Evolutionary conservation across 2,888 invertebrate species (phyloP).

Genomic region (Sialis fuliginosa): DNA sequence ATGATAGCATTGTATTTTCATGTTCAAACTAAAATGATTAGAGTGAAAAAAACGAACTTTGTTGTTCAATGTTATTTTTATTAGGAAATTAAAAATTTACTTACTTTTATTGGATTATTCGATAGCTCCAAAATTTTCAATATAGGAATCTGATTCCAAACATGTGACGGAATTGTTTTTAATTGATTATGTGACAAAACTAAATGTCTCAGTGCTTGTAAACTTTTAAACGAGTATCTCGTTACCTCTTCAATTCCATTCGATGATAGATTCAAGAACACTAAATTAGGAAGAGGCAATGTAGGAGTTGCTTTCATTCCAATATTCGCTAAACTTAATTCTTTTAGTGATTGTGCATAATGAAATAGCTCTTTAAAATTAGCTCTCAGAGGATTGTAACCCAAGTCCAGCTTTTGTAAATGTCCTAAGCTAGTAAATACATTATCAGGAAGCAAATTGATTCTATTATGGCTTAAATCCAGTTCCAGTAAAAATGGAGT

Average conservation of each 20-base stretch:
- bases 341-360: constrained; percentile 64
- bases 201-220: constrained; percentile 52
- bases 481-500: constrained; percentile 61
- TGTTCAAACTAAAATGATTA: too few species aligned
- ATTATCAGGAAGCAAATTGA: constrained; percentile 74
- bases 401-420: constrained; percentile 61
- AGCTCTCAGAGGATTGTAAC: constrained; percentile 63
- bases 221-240: constrained; percentile 50
- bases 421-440: constrained; percentile 69
- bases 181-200: constrained; percentile 64
- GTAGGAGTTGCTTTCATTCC: constrained; percentile 61
- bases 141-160: constrained; percentile 52
- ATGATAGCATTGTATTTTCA: too few species aligned
- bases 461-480: constrained; percentile 61
- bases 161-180: constrained; percentile 51
- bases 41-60: too few species aligned
- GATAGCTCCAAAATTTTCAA: constrained; percentile 65
- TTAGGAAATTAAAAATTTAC: too few species aligned
- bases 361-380: constrained; percentile 78
- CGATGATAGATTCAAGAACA: constrained; percentile 60
- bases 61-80: too few species aligned
- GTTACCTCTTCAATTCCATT: constrained; percentile 56
- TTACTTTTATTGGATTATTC: constrained; percentile 56
- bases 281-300: constrained; percentile 58
- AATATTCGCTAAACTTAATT: constrained; percentile 57